A percentile compares a stretch with the other conserved stretches of the same genome.
Conservation (phyloP, 1,140 invertebrate genomes). For the Drosophila ananassae region DNA sequence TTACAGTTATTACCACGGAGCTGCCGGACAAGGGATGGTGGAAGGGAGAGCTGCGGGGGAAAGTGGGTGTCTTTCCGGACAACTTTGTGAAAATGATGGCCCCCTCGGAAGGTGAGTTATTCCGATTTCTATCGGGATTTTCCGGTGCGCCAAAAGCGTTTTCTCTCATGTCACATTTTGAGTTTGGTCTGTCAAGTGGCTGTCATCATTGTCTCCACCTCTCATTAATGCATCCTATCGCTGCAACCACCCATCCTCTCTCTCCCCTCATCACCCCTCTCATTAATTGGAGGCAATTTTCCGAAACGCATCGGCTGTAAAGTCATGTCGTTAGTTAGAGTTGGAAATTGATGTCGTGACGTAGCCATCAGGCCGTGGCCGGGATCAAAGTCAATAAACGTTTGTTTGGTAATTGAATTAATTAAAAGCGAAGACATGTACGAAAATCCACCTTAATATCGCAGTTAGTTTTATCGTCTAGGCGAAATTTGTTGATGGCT, state of each 20-base stretch:
- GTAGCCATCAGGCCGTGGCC: conserved; percentile 29
- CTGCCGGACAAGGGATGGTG: conserved; percentile 98
- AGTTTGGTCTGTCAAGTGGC: conserved; percentile 64
- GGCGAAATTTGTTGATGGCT: conserved; percentile 30
- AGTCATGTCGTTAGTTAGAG: conserved; percentile 44
- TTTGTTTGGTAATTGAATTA: conserved; percentile 72
- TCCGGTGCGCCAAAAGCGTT: background rate
- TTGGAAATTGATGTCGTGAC: conserved; percentile 41
- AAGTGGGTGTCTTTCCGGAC: conserved; percentile 97
- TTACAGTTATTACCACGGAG: conserved; percentile 94
- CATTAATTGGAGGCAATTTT: conserved; percentile 63
- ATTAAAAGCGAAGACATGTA: conserved; percentile 48
- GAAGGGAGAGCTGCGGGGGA: conserved; percentile 96
- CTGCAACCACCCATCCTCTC: background rate
- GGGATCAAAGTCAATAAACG: conserved; percentile 62
- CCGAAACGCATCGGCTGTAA: conserved; percentile 41
- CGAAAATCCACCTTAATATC: conserved; percentile 13
- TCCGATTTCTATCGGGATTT: background rate
- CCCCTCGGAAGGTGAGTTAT: conserved; percentile 84
- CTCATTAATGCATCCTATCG: conserved; percentile 35
- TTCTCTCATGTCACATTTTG: conserved; percentile 44
- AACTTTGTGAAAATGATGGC: conserved; percentile 94
- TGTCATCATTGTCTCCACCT: conserved; percentile 43
- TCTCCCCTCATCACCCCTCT: background rate
- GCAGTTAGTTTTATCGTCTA: conserved; percentile 21